A percentile compares a stretch with the other conserved stretches of the same genome.
Conservation (phyloP, 2,113 vertebrate genomes). For the Saguinus imperator region DNA sequence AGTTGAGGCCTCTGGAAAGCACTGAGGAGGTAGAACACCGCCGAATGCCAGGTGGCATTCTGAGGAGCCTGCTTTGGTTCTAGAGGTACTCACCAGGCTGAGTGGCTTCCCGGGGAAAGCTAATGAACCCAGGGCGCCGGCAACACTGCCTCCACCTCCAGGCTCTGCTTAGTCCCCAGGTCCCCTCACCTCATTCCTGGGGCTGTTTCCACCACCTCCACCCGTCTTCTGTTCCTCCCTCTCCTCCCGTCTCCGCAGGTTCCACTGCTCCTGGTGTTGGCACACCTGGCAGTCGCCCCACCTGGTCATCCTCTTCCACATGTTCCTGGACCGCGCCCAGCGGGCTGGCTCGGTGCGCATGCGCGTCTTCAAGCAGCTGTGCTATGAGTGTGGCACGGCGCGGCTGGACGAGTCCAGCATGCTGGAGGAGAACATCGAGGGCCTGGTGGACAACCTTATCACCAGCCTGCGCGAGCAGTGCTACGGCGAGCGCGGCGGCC, state of each 20-base stretch:
- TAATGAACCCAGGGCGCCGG: neutral
- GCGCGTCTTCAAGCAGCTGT: conserved; percentile 83
- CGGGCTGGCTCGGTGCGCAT: conserved; percentile 74
- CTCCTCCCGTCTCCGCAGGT: conserved; percentile 76
- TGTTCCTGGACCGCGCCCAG: conserved; percentile 56
- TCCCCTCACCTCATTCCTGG: neutral
- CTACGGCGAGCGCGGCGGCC: conserved; percentile 74
- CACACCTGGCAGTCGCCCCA: conserved; percentile 84
- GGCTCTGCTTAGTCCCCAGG: neutral
- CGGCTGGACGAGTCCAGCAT: conserved; percentile 80
- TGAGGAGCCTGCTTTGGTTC: neutral
- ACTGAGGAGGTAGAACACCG: neutral
- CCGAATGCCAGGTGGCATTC: neutral
- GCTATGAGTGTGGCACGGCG: conserved; percentile 72
- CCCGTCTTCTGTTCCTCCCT: neutral
- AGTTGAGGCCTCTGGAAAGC: neutral
- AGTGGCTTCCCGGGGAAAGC: neutral
- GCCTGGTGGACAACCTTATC: conserved; percentile 87
- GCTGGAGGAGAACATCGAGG: conserved; percentile 79
- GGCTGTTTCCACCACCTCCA: neutral
- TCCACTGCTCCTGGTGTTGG: conserved; percentile 84
- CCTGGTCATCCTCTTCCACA: conserved; percentile 84
- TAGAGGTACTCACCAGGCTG: neutral
- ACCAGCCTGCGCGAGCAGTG: conserved; percentile 86
- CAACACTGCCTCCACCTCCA: neutral